Evolutionary conservation across 53 echinoderm and acorn worm species (phyloP), one percentile per base, ranked within the genome.

Genomic region (Henricia sp.): DNA sequence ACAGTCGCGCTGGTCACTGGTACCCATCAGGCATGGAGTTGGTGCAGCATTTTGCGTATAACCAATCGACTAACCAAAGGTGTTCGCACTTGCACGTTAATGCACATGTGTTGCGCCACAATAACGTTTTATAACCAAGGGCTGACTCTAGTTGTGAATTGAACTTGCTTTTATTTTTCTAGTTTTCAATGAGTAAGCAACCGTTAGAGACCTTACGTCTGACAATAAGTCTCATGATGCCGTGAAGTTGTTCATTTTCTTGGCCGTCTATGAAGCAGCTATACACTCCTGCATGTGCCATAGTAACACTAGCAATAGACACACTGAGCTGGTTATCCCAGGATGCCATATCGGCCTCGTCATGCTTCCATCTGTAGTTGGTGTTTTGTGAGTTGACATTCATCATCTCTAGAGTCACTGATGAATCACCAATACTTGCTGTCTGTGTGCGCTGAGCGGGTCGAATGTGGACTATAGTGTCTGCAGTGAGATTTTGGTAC

Each of bases 211-310:
- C 76, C 76, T 59, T 60, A 41, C 43, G n/a, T n/a, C n/a, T n/a
- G n/a, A 76, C 76, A 42, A 76, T 57, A 27, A 76, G 76, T 34
- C 76, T 76, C 60, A 36, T 76, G 42, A 76, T 76, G 35, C 76
- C 76, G 20, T 53, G 41, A 26, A 27, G 53, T 76, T 76, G 54
- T 59, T 40, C 39, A 76, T 41, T 6, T 41, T 76, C 76, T 26
- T 25, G 42, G 60, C n/a, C 42, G 3, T 17, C 14, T 5, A 40
- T 44, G 62, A 59, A 76, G 76, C 76, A 76, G 60, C 37, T 76
- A 32, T 76, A 76, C 21, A 74, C 38, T 37, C 74, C 74, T 74
- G 3, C 56, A 57, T 74, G 37, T 17, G 55, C 24, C 12, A 21
- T 1, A 23, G 37, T 35, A 56, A 74, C 74, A 55, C 37, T 36